Conservation (phyloP, 2,113 vertebrate genomes). For the Rousettus leschenaultii region DNA sequence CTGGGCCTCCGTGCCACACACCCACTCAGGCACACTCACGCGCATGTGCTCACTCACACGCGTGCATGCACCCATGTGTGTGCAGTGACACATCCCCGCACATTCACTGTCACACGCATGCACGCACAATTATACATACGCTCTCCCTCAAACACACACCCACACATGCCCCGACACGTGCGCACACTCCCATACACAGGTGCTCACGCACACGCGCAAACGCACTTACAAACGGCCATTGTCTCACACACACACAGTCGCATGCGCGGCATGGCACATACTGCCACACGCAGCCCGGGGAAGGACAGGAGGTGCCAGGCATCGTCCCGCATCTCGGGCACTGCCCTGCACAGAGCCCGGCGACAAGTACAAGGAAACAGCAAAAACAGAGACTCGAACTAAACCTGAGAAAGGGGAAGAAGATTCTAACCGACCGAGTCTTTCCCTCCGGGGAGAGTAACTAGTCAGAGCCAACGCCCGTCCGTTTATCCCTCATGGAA, state of each 20-base stretch:
- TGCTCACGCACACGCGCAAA: no score
- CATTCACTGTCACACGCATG: neutral
- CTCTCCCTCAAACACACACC: neutral
- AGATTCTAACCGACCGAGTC: neutral
- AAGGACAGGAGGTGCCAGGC: neutral
- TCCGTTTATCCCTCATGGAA: no score
- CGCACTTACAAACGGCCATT: neutral
- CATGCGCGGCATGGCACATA: neutral
- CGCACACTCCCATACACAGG: neutral
- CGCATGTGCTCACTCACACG: neutral
- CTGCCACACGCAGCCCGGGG: no score
- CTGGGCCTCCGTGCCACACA: neutral
- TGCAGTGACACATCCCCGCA: neutral
- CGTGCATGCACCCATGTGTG: accelerated
- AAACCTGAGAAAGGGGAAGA: neutral
- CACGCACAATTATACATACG: neutral
- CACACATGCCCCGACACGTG: accelerated
- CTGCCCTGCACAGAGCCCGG: accelerated
- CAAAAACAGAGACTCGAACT: neutral
- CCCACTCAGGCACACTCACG: neutral
- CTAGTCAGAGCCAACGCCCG: neutral
- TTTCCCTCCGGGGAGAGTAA: neutral
- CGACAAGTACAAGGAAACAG: neutral
- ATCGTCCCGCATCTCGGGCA: neutral
- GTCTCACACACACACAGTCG: neutral